phyloP scores from a whole-genome alignment of 1,140 invertebrate genomes.

The Aleiodes sp. region DNA sequence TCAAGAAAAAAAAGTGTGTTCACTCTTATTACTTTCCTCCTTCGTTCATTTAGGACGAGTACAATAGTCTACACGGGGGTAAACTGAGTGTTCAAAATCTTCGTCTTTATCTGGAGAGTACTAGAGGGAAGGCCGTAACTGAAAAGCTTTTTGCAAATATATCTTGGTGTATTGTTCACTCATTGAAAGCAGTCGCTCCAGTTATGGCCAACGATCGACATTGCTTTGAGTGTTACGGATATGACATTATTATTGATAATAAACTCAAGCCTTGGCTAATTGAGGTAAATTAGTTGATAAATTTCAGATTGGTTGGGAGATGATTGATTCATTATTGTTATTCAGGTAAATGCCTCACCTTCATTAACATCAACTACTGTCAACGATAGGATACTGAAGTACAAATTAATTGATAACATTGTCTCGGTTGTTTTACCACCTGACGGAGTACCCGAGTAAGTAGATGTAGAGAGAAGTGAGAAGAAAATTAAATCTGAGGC shows the following conservation, averaged over 20 bases:
- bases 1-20: no score
- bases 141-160: slow-evolving; percentile 86
- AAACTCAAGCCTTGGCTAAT: slow-evolving; percentile 87
- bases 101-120: slow-evolving; percentile 89
- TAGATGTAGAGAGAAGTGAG: slow-evolving; percentile 32
- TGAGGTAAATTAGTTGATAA: slow-evolving; percentile 66
- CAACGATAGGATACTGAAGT: slow-evolving; percentile 95
- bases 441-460: slow-evolving; percentile 88
- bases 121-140: slow-evolving; percentile 86
- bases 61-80: slow-evolving; percentile 93
- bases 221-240: slow-evolving; percentile 86
- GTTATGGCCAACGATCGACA: slow-evolving; percentile 81
- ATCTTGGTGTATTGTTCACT: slow-evolving; percentile 90
- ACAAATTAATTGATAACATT: slow-evolving; percentile 95
- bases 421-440: slow-evolving; percentile 90
- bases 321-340: slow-evolving; percentile 39
- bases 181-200: slow-evolving; percentile 79
- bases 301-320: no score
- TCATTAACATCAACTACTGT: slow-evolving; percentile 94
- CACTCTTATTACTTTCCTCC: no score
- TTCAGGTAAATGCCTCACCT: slow-evolving; percentile 94
- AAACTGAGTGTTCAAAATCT: slow-evolving; percentile 95
- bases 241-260: slow-evolving; percentile 89
- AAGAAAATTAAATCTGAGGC: no score
- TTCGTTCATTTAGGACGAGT: slow-evolving; percentile 78